These are phyloP conservation scores for Eugnorisma glareosa DNA, from an alignment of 2,888 invertebrate species.

Conservation along the genomic window DNA sequence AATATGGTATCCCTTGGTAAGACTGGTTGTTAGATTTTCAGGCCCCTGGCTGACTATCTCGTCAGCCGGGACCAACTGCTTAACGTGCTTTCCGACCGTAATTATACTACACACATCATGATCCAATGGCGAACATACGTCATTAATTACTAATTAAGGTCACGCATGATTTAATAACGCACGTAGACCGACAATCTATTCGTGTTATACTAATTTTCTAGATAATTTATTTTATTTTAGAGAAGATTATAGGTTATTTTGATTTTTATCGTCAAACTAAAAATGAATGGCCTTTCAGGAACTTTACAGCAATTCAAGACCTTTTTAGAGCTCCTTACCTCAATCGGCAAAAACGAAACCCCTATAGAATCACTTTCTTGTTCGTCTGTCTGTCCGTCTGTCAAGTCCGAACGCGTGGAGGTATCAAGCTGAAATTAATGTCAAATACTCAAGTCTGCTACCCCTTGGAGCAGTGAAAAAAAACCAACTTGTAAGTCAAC, in stretches of 20 bases:
- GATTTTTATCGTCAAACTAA: not conserved
- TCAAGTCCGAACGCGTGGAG: too few species aligned
- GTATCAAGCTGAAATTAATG: too few species aligned
- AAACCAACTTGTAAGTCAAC: too few species aligned
- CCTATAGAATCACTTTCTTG: too few species aligned
- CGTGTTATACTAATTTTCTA: slow-evolving; percentile 25
- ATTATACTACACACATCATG: too few species aligned
- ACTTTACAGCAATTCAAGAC: not conserved
- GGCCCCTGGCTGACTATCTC: not conserved
- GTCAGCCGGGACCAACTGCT: not conserved
- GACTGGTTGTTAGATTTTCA: not conserved
- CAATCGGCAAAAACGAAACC: too few species aligned
- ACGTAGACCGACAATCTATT: slow-evolving; percentile 22
- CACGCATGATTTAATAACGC: slow-evolving; percentile 36
- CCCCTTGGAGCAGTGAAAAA: too few species aligned
- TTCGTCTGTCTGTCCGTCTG: too few species aligned
- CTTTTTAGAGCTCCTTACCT: not conserved
- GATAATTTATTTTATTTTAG: not conserved
- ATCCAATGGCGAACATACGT: slow-evolving; percentile 3
- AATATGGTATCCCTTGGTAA: not conserved
- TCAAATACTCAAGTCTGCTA: too few species aligned
- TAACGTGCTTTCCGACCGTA: not conserved
- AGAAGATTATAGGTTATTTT: not conserved
- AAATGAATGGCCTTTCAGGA: not conserved
- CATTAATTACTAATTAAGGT: slow-evolving; percentile 43